Conservation (phyloP, 2,888 invertebrate species). For the Cheilosia impressa region DNA sequence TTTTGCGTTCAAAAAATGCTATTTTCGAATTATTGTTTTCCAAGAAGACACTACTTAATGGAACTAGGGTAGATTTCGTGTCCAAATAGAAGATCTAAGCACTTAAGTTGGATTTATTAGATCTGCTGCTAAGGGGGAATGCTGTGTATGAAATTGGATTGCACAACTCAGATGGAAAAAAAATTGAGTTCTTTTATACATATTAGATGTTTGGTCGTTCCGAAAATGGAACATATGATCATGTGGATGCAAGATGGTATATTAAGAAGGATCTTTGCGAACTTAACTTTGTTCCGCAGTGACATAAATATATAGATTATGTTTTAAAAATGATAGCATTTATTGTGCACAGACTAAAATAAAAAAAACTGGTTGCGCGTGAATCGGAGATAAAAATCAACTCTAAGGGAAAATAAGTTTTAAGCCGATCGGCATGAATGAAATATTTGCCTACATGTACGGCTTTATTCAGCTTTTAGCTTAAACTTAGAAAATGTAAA, state of each 20-base stretch:
- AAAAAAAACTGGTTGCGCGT: too few relatives aligned
- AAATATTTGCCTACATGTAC: too few relatives aligned
- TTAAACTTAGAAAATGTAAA: too few relatives aligned
- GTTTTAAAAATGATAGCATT: too few relatives aligned
- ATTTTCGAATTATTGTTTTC: not conserved
- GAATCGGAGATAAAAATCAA: too few relatives aligned
- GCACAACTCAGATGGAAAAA: not conserved
- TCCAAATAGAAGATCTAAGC: not conserved
- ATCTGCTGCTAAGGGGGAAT: not conserved
- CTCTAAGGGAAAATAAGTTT: too few relatives aligned
- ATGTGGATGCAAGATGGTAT: not conserved
- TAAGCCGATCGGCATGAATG: too few relatives aligned
- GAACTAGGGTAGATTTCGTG: not conserved
- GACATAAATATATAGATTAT: too few relatives aligned
- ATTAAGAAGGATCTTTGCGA: too few relatives aligned
- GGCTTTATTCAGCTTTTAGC: too few relatives aligned
- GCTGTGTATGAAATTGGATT: not conserved
- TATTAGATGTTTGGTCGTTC: not conserved
- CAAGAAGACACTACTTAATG: conserved; percentile 1
- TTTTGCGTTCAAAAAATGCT: not conserved
- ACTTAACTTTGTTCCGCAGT: too few relatives aligned
- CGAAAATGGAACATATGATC: not conserved
- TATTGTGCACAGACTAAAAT: too few relatives aligned
- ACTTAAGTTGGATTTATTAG: not conserved
- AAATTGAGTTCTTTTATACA: not conserved